Base-by-base conservation (phyloP, 2,888 invertebrate species). In the Sarcophaga caerulescens region DNA sequence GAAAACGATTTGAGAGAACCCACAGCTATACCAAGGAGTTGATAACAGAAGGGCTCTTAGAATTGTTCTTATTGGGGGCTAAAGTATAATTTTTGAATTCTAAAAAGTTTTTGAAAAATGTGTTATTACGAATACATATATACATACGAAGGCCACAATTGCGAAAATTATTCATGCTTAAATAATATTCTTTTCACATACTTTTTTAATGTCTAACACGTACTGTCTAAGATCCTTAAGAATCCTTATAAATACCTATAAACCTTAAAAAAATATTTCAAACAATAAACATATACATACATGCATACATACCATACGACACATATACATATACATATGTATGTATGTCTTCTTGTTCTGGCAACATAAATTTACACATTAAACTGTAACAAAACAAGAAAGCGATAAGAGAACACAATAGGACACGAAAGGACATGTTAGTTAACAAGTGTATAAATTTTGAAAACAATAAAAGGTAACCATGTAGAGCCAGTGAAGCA, bases 361-460 rank as follows among this genome's bases (percentile, higher is more conserved):
- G 11, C 60, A 70, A 70, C 70, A 78, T 59, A 68, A 70, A 63
- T 35, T 75, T 17, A 65, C 66, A 47, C n/a, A 73, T 60, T 59
- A 25, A 76, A 82, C 71, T 60, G 57, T 25, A 19, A 70, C 23
- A 74, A 47, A 25, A 79, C 52, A 17, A 52, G 14, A 21, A 21
- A 19, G 21, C 25, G 19, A 59, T 57, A 35, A 57, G 35, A 63
- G 35, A 57, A 71, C 65, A 57, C 11, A 17, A 65, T 17, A 65
- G 25, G 44, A 65, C 19, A 25, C 23, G 63, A 63, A 62, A 63
- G n/a, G 23, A 74, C 25, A 62, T 52, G 11, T 17, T n/a, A 17
- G 19, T 19, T 62, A 77, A 78, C 71, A 83, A 83, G 66, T 73
- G 68, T 44, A 83, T 83, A 75, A 70, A 65, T 75, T 68, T 45